Percentiles rank a stretch among this genome's conserved stretches.
These are phyloP conservation scores for Caenorhabditis panamensis DNA, from an alignment of 2,888 invertebrate species.

Conservation along the genomic window DNA sequence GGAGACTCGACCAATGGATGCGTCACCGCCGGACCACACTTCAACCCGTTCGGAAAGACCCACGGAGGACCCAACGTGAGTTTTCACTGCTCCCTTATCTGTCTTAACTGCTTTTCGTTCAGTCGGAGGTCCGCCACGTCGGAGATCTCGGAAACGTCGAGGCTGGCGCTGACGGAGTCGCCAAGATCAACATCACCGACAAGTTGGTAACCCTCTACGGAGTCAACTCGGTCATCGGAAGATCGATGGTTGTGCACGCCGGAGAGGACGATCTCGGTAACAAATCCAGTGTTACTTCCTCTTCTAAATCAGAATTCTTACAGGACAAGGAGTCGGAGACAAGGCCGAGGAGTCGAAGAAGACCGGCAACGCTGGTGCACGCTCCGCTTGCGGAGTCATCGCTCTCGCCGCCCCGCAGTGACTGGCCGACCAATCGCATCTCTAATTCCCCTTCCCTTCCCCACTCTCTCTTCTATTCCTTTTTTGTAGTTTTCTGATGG, in stretches of 20 bases:
- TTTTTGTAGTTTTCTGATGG: slow-evolving; percentile 21
- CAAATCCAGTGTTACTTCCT: too few species aligned
- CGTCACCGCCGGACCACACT: slow-evolving; percentile 81
- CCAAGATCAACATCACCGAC: slow-evolving; percentile 78
- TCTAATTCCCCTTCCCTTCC: slow-evolving; percentile 12
- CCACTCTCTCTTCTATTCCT: not conserved
- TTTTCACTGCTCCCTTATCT: not conserved
- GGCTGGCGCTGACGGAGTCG: slow-evolving; percentile 78
- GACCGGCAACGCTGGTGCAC: slow-evolving; percentile 82
- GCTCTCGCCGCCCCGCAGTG: slow-evolving; percentile 66
- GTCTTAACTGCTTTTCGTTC: slow-evolving; percentile 14
- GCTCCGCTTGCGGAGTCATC: slow-evolving; percentile 82
- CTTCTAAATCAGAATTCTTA: too few species aligned
- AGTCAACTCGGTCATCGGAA: slow-evolving; percentile 76
- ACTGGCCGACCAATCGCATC: slow-evolving; percentile 29
- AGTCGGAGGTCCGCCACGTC: slow-evolving; percentile 80
- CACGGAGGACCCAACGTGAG: slow-evolving; percentile 81
- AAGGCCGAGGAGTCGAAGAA: slow-evolving; percentile 80
- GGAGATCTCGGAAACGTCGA: slow-evolving; percentile 81
- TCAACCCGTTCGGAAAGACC: slow-evolving; percentile 81
- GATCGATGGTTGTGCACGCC: slow-evolving; percentile 81
- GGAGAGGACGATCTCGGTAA: slow-evolving; percentile 67
- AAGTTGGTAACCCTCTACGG: slow-evolving; percentile 74
- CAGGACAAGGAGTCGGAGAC: slow-evolving; percentile 76
- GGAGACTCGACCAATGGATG: slow-evolving; percentile 81